phyloP scores from a whole-genome alignment of 2,888 invertebrate species.

The Coremacera marginata region DNA sequence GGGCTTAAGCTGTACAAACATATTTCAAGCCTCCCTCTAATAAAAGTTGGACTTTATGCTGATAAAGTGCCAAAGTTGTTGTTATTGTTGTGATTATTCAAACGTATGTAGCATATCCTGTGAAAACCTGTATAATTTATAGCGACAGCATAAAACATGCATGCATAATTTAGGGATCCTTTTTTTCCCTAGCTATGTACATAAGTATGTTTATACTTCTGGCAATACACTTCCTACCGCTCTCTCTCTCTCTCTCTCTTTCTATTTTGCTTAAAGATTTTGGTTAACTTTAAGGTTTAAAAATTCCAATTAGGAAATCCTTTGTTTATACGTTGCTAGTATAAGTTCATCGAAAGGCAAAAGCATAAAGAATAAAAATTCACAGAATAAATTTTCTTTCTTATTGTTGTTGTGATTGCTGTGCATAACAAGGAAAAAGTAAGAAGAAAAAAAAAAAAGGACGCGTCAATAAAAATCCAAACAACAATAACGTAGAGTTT shows the following conservation, averaged over 20 bases:
- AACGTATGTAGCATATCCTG: too few relatives aligned
- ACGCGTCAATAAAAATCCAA: not conserved
- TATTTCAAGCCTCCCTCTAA: too few relatives aligned
- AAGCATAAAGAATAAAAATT: not conserved
- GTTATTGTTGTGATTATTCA: too few relatives aligned
- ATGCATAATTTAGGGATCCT: not conserved
- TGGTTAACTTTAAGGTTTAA: not conserved
- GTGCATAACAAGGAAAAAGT: not conserved
- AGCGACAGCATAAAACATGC: too few relatives aligned
- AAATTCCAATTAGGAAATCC: not conserved
- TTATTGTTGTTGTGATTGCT: too few relatives aligned
- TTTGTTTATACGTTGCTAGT: not conserved
- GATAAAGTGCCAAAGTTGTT: too few relatives aligned
- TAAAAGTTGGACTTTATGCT: too few relatives aligned
- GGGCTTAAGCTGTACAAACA: too few relatives aligned
- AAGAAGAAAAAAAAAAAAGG: not conserved
- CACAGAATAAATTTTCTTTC: too few relatives aligned
- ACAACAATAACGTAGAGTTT: not conserved
- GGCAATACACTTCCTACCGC: not conserved
- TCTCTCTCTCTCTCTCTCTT: not conserved
- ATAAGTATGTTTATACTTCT: not conserved
- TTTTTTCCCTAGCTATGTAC: not conserved
- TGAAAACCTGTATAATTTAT: too few relatives aligned
- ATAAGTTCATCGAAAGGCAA: not conserved
- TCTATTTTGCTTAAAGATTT: not conserved